A percentile compares a stretch with the other conserved stretches of the same genome.
phyloP scores from a whole-genome alignment of 2,888 invertebrate species.

The Drosophila melanosoma region DNA sequence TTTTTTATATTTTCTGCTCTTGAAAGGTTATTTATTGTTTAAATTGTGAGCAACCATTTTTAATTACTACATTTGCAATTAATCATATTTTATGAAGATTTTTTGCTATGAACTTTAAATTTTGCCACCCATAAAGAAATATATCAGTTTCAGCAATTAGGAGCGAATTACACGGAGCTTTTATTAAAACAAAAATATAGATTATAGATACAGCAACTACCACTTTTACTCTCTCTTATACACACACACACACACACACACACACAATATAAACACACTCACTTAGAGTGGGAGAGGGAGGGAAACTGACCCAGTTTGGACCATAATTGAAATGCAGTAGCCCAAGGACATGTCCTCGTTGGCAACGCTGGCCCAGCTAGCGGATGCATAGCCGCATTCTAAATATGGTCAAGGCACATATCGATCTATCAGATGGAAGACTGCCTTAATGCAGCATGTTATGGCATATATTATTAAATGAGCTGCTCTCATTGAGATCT shows the following conservation, averaged over 20 bases:
- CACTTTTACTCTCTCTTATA: neutral
- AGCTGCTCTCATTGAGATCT: neutral
- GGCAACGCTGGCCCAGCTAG: slow-evolving; percentile 23
- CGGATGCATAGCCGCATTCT: slow-evolving; percentile 39
- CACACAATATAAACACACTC: neutral
- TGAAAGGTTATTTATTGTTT: neutral
- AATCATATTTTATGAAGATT: neutral
- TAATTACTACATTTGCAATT: neutral
- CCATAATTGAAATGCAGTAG: slow-evolving; percentile 59
- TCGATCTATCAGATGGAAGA: slow-evolving; percentile 35
- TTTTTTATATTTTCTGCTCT: neutral
- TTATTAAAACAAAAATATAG: slow-evolving; percentile 18
- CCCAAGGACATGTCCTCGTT: slow-evolving; percentile 71
- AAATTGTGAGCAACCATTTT: neutral
- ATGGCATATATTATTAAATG: neutral
- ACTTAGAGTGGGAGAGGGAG: neutral
- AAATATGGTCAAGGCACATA: slow-evolving; percentile 59
- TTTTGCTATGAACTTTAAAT: neutral
- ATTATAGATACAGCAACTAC: slow-evolving; percentile 13
- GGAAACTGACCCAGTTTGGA: slow-evolving; percentile 61
- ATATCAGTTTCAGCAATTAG: slow-evolving; percentile 17
- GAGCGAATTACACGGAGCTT: slow-evolving; percentile 20
- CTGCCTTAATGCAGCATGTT: slow-evolving; percentile 11
- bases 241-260: neutral
- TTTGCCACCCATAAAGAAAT: neutral